Percentiles rank a stretch among this genome's conserved stretches.
Evolutionary conservation across 2,797 vertebrate species (phyloP).

Genomic region (Galago senegalensis): DNA sequence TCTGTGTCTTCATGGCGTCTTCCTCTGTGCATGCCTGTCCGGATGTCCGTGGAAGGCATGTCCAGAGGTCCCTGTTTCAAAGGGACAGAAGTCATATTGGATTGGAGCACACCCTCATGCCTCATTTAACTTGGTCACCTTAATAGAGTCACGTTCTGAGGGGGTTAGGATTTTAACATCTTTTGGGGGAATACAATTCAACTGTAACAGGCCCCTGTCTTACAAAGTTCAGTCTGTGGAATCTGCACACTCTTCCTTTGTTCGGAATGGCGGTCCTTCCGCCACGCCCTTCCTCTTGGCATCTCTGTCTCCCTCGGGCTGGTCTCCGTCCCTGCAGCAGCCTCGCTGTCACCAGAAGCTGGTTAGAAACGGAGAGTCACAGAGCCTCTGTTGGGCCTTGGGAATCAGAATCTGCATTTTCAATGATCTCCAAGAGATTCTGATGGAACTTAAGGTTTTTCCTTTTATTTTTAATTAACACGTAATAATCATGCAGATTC

Average conservation of each 20-base stretch:
- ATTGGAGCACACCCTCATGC: neutral
- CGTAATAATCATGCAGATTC: neutral
- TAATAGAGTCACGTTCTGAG: conserved; percentile 1
- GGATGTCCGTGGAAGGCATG: no score
- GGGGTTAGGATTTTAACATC: neutral
- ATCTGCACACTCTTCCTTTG: neutral
- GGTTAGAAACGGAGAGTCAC: neutral
- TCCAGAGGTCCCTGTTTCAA: neutral
- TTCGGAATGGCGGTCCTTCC: neutral
- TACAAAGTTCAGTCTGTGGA: neutral
- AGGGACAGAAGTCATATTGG: neutral
- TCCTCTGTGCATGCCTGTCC: neutral
- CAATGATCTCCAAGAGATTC: neutral
- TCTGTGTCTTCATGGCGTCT: neutral
- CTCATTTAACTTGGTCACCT: neutral
- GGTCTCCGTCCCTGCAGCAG: neutral
- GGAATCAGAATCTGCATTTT: conserved; percentile 1
- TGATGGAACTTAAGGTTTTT: neutral
- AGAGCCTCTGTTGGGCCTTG: neutral
- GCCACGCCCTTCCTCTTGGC: neutral
- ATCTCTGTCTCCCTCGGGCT: neutral
- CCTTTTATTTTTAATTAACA: neutral
- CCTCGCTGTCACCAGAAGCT: neutral
- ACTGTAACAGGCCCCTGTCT: neutral
- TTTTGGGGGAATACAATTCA: neutral